These are phyloP conservation scores for Conops quadrifasciatus DNA, from an alignment of 2,888 invertebrate genomes.

Conservation along the genomic window DNA sequence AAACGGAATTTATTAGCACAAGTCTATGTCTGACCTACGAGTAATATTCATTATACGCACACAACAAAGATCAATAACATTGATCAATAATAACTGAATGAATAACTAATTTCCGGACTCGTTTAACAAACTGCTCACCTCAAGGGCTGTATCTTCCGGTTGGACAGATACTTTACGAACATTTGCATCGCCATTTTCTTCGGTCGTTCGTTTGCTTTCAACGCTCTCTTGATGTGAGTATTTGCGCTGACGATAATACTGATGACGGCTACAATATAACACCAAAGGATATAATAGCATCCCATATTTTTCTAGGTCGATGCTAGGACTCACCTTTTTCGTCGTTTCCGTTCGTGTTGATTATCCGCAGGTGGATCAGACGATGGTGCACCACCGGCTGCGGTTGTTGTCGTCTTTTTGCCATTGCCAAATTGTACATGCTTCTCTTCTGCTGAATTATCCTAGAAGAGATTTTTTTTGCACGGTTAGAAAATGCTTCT, in stretches of 20 bases:
- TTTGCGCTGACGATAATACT: conserved; percentile 75
- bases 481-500: too few species aligned
- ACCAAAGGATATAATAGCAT: too few species aligned
- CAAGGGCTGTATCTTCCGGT: conserved; percentile 80
- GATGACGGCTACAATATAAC: conserved; percentile 67
- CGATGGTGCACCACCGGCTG: conserved; percentile 50
- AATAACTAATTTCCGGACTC: neutral
- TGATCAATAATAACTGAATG: neutral
- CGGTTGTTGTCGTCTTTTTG: conserved; percentile 62
- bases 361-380: conserved; percentile 62
- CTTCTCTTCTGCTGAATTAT: conserved; percentile 64
- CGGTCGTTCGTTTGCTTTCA: conserved; percentile 60
- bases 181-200: conserved; percentile 59
- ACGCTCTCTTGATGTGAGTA: conserved; percentile 81
- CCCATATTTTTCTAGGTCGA: too few species aligned
- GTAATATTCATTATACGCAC: neutral
- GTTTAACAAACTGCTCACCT: conserved; percentile 61
- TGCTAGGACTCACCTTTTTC: conserved; percentile 64
- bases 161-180: conserved; percentile 72
- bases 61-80: neutral
- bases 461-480: conserved; percentile 43
- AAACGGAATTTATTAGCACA: neutral
- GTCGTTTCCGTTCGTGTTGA: conserved; percentile 66
- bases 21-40: neutral
- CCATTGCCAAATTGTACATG: conserved; percentile 67